Evolutionary conservation across 2,797 vertebrate genomes (phyloP).

Genomic region (Silurus lanzhouensis): DNA sequence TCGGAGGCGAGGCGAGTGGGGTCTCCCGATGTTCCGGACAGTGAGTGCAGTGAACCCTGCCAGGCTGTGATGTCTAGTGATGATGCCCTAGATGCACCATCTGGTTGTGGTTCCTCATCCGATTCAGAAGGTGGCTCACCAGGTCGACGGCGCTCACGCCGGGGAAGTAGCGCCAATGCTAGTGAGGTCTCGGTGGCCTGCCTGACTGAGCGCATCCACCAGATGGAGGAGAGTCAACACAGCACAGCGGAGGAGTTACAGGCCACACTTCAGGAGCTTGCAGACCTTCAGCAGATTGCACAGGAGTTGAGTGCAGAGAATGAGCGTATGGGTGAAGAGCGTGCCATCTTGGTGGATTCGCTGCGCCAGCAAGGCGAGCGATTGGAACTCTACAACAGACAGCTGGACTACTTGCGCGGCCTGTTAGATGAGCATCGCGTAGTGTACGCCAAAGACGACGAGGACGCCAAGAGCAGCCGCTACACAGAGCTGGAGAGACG

Average conservation of each 20-base stretch:
- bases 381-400: conserved; percentile 80
- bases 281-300: conserved; percentile 85
- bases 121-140: conserved; percentile 81
- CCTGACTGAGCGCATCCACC: conserved; percentile 85
- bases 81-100: conserved; percentile 84
- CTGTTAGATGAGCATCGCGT: conserved; percentile 84
- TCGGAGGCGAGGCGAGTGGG: conserved; percentile 43
- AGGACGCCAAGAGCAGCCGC: conserved; percentile 83
- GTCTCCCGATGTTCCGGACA: conserved; percentile 80
- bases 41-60: conserved; percentile 86
- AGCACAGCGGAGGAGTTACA: conserved; percentile 86
- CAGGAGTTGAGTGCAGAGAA: conserved; percentile 86
- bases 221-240: conserved; percentile 90
- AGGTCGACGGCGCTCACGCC: conserved; percentile 76
- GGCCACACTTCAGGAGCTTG: conserved; percentile 85
- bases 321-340: conserved; percentile 84
- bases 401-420: conserved; percentile 83
- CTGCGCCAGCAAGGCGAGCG: conserved; percentile 86
- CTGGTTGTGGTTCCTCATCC: conserved; percentile 75
- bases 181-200: conserved; percentile 85
- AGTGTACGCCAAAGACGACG: conserved; percentile 78
- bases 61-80: conserved; percentile 85
- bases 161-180: conserved; percentile 81
- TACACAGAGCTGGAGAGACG: conserved; percentile 85
- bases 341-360: conserved; percentile 84